Base-by-base conservation (phyloP, 2,113 vertebrate genomes). In the Hirundichthys speculiger region DNA sequence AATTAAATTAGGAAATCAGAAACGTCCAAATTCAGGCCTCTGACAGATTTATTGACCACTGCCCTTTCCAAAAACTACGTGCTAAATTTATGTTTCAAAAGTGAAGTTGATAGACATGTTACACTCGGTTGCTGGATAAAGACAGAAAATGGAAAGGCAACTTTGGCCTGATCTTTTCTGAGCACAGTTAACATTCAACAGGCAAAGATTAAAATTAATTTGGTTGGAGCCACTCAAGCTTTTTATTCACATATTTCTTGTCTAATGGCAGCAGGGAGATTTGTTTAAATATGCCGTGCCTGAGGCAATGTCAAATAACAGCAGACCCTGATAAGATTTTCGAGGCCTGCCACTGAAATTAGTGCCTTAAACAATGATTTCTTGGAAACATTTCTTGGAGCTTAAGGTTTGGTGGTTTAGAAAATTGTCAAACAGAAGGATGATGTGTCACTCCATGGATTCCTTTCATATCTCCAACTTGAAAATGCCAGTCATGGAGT, bases 401-500 rank as follows among this genome's bases (percentile, higher is more conserved):
- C 60, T 80, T 83, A 53, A 51, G 64, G 46, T 73, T 51, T 61
- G 15, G 41, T 18, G 68, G 74, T 82, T 80, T 82, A 46, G 43
- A 82, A 76, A 87, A 89, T 83, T 56, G 58, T 70, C 73, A 74
- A 84, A 76, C 67, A 73, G 63, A 85, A 39, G 62, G 71, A 81
- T 84, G 82, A 89, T 88, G 77, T 85, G 89, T 90, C 82, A 85
- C 78, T 85, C 59, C 51, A 25, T 63, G 55, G 59, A 86, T 78
- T 82, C 85, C n/a, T 80, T 87, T 92, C 75, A 89, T 77, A 86
- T 73, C 60, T 78, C 40, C 59, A 76, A 90, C 88, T 89, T 81
- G 79, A 89, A 91, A 89, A 91, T 91, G 90, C 79, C 89, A 90
- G 82, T 91, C 90, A 90, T 86, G 88, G 73, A 92, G 88, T 83